A percentile compares a stretch with the other conserved stretches of the same genome.
These are phyloP conservation scores for Halocynthia aurantium DNA, from an alignment of 23 tunicate species.

Conservation along the genomic window DNA sequence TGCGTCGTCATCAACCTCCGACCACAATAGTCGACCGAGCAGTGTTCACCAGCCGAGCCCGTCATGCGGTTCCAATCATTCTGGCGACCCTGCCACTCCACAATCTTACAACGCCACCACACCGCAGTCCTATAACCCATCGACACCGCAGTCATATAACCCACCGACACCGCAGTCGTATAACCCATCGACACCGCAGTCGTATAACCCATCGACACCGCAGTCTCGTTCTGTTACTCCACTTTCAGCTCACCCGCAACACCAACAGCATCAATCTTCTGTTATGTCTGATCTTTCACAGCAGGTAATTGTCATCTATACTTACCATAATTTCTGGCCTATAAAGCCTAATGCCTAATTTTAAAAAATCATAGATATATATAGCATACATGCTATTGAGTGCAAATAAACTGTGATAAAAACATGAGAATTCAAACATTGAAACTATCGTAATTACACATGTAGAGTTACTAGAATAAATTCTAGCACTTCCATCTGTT, in stretches of 20 bases:
- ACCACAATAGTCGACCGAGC: conserved; percentile 32
- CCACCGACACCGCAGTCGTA: conserved; percentile 41
- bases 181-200: conserved; percentile 45
- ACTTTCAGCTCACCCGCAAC: conserved; percentile 17
- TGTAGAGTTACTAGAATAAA: too few relatives aligned
- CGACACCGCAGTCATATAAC: conserved; percentile 33
- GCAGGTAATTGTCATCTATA: too few relatives aligned
- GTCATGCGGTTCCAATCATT: conserved; percentile 27
- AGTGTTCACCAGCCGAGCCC: conserved; percentile 76
- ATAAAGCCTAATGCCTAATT: too few relatives aligned
- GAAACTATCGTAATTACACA: too few relatives aligned
- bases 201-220: conserved; percentile 8
- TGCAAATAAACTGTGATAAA: too few relatives aligned
- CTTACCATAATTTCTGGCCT: too few relatives aligned
- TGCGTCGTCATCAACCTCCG: conserved; percentile 33
- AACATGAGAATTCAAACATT: too few relatives aligned
- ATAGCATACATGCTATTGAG: too few relatives aligned
- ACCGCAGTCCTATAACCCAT: conserved; percentile 60
- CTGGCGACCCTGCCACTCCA: conserved; percentile 43
- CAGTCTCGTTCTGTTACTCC: conserved; percentile 15
- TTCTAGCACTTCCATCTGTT: too few relatives aligned
- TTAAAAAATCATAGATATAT: too few relatives aligned
- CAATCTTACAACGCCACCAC: conserved; percentile 41
- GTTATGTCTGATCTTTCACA: conserved; percentile 7
- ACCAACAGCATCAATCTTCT: conserved; percentile 13